A percentile compares a stretch with the other conserved stretches of the same genome.
phyloP scores from a whole-genome alignment of 2,797 vertebrate genomes.

The Limnodromus scolopaceus region DNA sequence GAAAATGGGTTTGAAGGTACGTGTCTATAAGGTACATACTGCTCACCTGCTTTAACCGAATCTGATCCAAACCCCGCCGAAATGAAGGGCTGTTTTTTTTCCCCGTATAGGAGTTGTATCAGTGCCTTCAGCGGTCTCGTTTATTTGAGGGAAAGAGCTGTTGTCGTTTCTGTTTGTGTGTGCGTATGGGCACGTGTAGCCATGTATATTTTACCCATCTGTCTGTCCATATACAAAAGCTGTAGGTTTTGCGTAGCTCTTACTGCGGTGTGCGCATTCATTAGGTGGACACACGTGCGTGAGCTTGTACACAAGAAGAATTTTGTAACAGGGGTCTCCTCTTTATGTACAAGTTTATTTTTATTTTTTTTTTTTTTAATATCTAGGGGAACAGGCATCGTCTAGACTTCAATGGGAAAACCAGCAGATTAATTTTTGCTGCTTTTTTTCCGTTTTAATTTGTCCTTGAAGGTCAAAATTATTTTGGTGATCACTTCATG shows the following conservation, averaged over 20 bases:
- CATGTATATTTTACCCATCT: background rate
- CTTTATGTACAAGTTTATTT: background rate
- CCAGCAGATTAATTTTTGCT: background rate
- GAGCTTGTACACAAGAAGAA: background rate
- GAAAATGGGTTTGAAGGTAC: background rate
- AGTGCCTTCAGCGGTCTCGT: background rate
- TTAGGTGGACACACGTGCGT: background rate
- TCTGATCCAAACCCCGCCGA: background rate
- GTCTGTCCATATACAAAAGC: background rate
- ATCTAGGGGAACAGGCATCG: background rate
- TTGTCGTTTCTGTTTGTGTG: background rate
- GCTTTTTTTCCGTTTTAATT: background rate
- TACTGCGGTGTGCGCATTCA: background rate
- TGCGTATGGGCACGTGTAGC: background rate
- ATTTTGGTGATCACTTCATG: constrained; percentile 39
- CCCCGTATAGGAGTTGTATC: background rate
- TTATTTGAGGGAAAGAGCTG: background rate
- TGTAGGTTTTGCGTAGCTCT: background rate
- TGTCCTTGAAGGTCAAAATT: constrained; percentile 37
- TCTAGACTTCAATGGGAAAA: background rate
- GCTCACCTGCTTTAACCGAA: background rate
- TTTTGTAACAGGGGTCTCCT: background rate
- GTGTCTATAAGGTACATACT: background rate
- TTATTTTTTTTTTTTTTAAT: background rate
- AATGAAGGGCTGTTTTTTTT: background rate